Conservation (phyloP, 2,797 vertebrate species). For the Phrynocephalus forsythii region DNA sequence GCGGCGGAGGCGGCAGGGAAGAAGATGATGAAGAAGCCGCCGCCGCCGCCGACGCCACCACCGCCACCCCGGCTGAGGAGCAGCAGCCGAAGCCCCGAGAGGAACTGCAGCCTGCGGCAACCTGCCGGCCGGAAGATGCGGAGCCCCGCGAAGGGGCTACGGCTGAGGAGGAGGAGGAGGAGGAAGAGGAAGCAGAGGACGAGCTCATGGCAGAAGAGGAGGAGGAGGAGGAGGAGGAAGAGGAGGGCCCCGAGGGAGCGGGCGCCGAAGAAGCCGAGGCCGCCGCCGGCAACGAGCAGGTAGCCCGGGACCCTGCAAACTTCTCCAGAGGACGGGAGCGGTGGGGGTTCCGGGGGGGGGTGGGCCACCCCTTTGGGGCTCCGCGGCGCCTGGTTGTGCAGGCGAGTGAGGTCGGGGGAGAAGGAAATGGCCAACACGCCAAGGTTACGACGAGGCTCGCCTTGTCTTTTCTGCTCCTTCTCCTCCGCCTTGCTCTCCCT, state of each 20-base stretch:
- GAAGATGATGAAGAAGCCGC: neutral
- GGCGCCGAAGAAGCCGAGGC: conserved; percentile 2
- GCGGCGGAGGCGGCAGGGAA: neutral
- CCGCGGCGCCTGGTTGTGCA: neutral
- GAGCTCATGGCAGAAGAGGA: neutral
- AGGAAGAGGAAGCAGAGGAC: neutral
- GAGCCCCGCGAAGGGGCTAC: neutral
- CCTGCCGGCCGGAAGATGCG: neutral
- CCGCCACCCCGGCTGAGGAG: neutral
- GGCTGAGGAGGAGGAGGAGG: neutral
- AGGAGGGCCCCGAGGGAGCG: neutral
- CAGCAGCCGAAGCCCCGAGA: conserved; percentile 29
- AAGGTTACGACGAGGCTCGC: neutral
- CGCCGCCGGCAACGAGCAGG: conserved; percentile 14
- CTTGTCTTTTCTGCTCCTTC: neutral
- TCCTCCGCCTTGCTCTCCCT: too few species aligned
- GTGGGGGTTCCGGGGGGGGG: too few species aligned
- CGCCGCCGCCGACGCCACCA: conserved; percentile 20
- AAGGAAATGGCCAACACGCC: neutral
- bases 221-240: neutral
- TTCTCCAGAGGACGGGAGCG: neutral
- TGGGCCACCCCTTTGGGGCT: too few species aligned
- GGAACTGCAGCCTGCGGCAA: conserved; percentile 24
- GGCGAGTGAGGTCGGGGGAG: neutral
- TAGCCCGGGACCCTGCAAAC: conserved; percentile 9